These are phyloP conservation scores for Uria aalge DNA, from an alignment of 2,113 vertebrate genomes.

Conservation along the genomic window DNA sequence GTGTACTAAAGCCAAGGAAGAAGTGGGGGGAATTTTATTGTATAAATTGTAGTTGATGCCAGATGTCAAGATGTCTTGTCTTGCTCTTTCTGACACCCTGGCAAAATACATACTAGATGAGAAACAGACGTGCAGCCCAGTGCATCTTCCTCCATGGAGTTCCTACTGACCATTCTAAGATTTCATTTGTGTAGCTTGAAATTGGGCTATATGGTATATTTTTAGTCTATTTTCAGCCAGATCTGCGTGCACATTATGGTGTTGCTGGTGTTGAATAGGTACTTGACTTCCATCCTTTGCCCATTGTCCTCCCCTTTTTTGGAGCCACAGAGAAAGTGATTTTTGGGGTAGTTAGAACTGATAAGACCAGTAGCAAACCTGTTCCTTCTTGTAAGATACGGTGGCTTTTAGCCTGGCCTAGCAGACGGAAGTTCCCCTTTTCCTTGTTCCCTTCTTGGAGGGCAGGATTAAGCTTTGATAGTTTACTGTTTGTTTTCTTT, in stretches of 20 bases:
- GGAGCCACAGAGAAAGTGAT: neutral
- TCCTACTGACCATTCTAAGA: neutral
- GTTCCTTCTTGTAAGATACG: neutral
- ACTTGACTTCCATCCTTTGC: neutral
- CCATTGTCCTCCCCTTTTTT: neutral
- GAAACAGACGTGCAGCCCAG: neutral
- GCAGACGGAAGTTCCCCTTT: neutral
- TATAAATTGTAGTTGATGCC: neutral
- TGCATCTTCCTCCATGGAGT: neutral
- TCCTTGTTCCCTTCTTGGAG: neutral
- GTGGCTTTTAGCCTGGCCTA: neutral
- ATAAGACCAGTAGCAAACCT: neutral
- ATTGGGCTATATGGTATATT: neutral
- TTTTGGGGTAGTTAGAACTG: neutral
- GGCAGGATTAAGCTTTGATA: neutral
- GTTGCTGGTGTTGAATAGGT: neutral
- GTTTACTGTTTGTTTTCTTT: neutral
- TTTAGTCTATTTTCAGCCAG: neutral
- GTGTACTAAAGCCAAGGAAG: neutral
- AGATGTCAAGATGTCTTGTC: neutral
- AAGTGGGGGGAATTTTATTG: neutral
- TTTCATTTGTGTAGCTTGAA: neutral
- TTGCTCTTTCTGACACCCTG: neutral
- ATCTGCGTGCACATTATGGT: accelerated
- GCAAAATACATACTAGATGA: neutral